Evolutionary conservation across 2,888 invertebrate genomes (phyloP), one percentile per base, ranked within the genome.

Genomic region (Eucera pruinosa): DNA sequence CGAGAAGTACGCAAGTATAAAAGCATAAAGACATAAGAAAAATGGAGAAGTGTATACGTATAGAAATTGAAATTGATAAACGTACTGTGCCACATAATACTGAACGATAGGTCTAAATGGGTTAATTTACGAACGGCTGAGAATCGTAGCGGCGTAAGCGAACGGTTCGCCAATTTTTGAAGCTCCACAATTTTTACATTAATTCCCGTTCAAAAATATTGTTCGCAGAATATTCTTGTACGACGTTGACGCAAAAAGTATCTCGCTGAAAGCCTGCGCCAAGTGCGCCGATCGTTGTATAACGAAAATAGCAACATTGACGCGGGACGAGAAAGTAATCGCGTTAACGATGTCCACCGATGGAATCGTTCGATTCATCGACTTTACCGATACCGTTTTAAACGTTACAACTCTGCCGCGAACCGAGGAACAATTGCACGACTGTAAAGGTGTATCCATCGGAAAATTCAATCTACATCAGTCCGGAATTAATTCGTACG

Each of bases 401-500:
- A 64, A 25, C 25, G 67, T 80, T 50, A 48, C 55, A 2, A 18
- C 58, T 9, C 48, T 36, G 11, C 36, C 33, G 5, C 18, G 83
- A 20, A 55, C 64, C 2, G 70, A 73, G 54, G 41, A 82, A 80
- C 43, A 72, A 47, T 45, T 81, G 15, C 45, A 84, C 9, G 70
- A 72, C 9, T 71, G 76, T 13, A 20, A 36, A n/a, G 62, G 83
- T 11, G 60, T 86, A 41, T 93, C 93, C 67, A 93, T 94, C 66
- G 91, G 93, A 30, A 89, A 90, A 33, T 90, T 94, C 1, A 90
- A 89, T 72, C 92, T 95, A 0, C 97, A 97, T 89, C 95, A 95
- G 89, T 96, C 96, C 4, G 97, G 97, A 2, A 95, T 97, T 43
- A 97, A 97, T 90, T 94, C 95, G 80, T 92, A 95, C 61, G 94